Percentiles rank a stretch among this genome's conserved stretches.
phyloP scores from a whole-genome alignment of 2,888 invertebrate species.

The Pediacus dermestoides region DNA sequence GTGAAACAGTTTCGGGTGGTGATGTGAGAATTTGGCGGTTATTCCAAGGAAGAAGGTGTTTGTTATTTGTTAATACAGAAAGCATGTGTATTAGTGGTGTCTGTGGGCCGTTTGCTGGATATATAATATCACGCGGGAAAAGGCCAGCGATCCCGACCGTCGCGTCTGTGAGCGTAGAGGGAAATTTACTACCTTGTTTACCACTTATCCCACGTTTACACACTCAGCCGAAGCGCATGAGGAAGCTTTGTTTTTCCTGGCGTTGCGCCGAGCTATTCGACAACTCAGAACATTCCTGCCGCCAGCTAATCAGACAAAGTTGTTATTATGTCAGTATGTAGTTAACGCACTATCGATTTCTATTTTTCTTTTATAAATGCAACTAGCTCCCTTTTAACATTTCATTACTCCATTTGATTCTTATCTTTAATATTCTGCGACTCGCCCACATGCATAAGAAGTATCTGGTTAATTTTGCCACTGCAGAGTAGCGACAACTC shows the following conservation, averaged over 20 bases:
- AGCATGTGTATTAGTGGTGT: conserved; percentile 15
- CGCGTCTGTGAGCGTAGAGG: conserved; percentile 40
- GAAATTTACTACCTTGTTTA: conserved; percentile 54
- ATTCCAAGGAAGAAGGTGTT: no score
- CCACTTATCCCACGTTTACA: conserved; percentile 51
- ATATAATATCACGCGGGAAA: conserved; percentile 31
- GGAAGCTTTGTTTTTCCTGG: conserved; percentile 49
- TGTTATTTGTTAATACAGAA: no score
- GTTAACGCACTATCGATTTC: conserved; percentile 44
- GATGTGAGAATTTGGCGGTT: no score
- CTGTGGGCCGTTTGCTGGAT: no score
- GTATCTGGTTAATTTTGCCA: no score
- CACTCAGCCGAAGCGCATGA: conserved; percentile 45
- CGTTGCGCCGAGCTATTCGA: conserved; percentile 38
- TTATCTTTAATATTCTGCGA: no score
- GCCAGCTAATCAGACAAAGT: conserved; percentile 45
- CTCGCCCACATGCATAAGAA: no score
- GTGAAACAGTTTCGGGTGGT: no score
- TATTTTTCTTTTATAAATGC: no score
- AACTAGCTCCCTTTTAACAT: no score
- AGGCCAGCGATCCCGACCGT: conserved; percentile 35
- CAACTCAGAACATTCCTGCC: conserved; percentile 27
- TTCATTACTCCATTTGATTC: no score
- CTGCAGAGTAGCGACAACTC: no score
- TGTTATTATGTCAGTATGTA: conserved; percentile 45